Percentiles rank a stretch among this genome's conserved stretches.
Conservation (phyloP, 64 coral and sea anemone genomes). For the Actinia equina region DNA sequence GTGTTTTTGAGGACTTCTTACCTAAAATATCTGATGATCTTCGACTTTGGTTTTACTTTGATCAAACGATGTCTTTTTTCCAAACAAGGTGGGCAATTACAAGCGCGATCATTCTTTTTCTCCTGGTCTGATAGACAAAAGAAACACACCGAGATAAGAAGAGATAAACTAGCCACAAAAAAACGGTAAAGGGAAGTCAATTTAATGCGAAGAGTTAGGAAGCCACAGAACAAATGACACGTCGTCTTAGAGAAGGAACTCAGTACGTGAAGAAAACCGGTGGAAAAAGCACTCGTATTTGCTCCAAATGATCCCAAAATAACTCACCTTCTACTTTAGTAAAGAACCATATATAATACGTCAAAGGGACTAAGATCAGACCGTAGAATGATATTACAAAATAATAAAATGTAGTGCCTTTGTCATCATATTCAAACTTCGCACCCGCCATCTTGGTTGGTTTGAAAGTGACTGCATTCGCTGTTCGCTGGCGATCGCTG, state of each 20-base stretch:
- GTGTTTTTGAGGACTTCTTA: conserved; percentile 1
- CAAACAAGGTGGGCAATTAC: conserved; percentile 70
- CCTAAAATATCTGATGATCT: conserved; percentile 75
- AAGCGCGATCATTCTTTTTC: conserved; percentile 48
- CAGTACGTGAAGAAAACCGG: too few species aligned
- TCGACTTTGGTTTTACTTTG: conserved; percentile 72
- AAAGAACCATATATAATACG: conserved; percentile 80
- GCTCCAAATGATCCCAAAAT: not conserved
- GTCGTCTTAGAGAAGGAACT: not conserved
- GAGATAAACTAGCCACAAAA: not conserved
- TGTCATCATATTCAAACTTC: conserved; percentile 98
- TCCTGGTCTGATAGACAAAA: conserved; percentile 56
- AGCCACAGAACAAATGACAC: conserved; percentile 27
- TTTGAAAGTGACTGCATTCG: not conserved
- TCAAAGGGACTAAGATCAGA: conserved; percentile 86
- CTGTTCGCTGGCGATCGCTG: not conserved
- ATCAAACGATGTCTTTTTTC: conserved; percentile 65
- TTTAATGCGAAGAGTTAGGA: not conserved
- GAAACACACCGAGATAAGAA: not conserved
- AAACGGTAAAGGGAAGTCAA: conserved; percentile 4
- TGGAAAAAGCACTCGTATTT: not conserved
- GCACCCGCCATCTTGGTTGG: conserved; percentile 95
- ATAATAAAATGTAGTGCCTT: conserved; percentile 99
- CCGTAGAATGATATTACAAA: conserved; percentile 95
- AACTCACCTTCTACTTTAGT: conserved; percentile 76